Conservation (phyloP, 2,888 invertebrate genomes). For the Stenoptilia bipunctidactyla region DNA sequence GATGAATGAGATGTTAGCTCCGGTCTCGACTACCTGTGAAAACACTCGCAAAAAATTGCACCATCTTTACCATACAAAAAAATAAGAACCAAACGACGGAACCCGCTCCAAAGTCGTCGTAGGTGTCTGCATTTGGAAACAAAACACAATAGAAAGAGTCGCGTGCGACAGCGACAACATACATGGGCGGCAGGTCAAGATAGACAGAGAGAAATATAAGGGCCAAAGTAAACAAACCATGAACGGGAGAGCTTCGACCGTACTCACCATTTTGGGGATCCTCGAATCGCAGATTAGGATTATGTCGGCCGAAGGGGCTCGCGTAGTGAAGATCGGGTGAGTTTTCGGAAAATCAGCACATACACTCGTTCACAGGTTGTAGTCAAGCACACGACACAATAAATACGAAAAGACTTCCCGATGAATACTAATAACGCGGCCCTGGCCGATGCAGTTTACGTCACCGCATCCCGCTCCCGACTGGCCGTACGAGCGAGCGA, state of each 20-base stretch:
- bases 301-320: slow-evolving; percentile 42
- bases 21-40: slow-evolving; percentile 54
- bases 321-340: slow-evolving; percentile 60
- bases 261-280: slow-evolving; percentile 68
- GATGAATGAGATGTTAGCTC: slow-evolving; percentile 34
- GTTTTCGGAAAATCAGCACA: slow-evolving; percentile 30
- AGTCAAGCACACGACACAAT: slow-evolving; percentile 46
- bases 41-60: slow-evolving; percentile 51
- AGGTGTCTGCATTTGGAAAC: slow-evolving; percentile 67
- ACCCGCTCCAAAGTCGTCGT: slow-evolving; percentile 50
- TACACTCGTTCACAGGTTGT: slow-evolving; percentile 47
- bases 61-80: slow-evolving; percentile 49
- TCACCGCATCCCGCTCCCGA: slow-evolving; percentile 72
- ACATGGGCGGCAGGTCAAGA: slow-evolving; percentile 65
- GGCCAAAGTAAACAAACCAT: slow-evolving; percentile 67
- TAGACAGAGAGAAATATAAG: slow-evolving; percentile 49
- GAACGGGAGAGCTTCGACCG: slow-evolving; percentile 65
- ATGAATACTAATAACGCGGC: slow-evolving; percentile 67
- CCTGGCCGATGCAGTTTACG: slow-evolving; percentile 68
- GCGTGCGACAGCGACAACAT: slow-evolving; percentile 57
- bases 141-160: slow-evolving; percentile 68
- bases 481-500: slow-evolving; percentile 57
- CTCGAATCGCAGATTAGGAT: slow-evolving; percentile 32
- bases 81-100: slow-evolving; percentile 47
- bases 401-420: slow-evolving; percentile 55